Base-by-base conservation (phyloP, 2,113 vertebrate species). In the Poicephalus gulielmi region DNA sequence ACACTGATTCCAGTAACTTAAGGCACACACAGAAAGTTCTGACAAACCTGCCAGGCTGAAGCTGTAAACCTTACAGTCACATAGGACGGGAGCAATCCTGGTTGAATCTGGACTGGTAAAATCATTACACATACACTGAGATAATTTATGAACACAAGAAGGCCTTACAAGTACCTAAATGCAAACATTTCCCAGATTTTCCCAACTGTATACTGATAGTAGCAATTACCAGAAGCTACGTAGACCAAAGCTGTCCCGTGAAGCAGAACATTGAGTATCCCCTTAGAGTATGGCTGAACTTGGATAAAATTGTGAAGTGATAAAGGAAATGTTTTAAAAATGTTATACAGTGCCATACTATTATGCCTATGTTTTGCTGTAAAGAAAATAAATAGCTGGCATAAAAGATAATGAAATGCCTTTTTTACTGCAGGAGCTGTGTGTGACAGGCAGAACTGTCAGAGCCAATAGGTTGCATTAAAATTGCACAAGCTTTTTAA, bases 401-500 rank as follows among this genome's bases (percentile, higher is more conserved):
- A 92, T 88, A 96, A 97, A 86, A 96, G 79, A 92, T 85, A 97
- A 97, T 96, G 57, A 97, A 96, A 97, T 95, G 94, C 77, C 74
- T 96, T 95, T 94, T 97, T 90, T 96, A 95, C 97, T 89, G 82
- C 90, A 96, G 52, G 68, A 96, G 74, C 64, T 92, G 46, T 71
- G 59, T 91, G 75, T 96, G 96, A 97, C 95, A 96, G 89, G 92
- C 80, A 92, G 79, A 97, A 96, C 66, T 95, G 89, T 96, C 93
- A 97, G 92, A 97, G 83, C 86, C 83, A 98, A 97, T 90, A 96
- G 96, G 86, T 53, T 96, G 64, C 81, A 96, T 98, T 98, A 97
- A 97, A 98, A 98, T 95, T 97, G 88, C 90, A 97, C 78, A 95
- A 82, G 88, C 63, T 94, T 96, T 97, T 93, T 19, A 84, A 91